A percentile compares a stretch with the other conserved stretches of the same genome.
Conservation (phyloP, 2,113 vertebrate species). For the Nasalis larvatus region DNA sequence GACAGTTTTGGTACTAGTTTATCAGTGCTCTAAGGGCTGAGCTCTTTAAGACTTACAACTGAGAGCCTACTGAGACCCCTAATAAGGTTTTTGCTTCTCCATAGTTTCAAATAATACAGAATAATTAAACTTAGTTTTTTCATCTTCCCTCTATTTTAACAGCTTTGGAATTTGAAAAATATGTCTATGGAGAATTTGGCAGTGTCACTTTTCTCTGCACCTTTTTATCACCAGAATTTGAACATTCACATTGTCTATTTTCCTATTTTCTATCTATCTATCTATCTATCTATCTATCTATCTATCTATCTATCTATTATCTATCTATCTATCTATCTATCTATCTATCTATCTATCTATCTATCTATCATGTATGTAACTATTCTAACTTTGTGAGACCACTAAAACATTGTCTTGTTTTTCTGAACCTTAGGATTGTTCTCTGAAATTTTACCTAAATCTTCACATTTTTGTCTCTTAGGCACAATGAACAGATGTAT, state of each 20-base stretch:
- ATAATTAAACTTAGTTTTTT: neutral
- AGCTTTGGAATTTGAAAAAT: neutral
- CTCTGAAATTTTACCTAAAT: neutral
- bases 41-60: neutral
- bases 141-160: neutral
- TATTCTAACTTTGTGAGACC: neutral
- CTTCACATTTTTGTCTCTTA: neutral
- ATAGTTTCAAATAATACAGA: neutral
- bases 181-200: neutral
- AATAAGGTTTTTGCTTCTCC: neutral
- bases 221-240: neutral
- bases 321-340: no score
- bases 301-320: neutral
- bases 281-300: no score
- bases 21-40: neutral
- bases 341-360: neutral
- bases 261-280: neutral
- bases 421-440: neutral
- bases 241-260: neutral
- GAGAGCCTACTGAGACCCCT: neutral
- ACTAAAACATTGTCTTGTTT: neutral
- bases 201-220: neutral
- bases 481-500: neutral
- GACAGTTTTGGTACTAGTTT: neutral
- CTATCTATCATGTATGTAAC: neutral